Evolutionary conservation across 1,140 invertebrate species (phyloP), one percentile per base, ranked within the genome.

Genomic region (Pygmarrhopalites habei): DNA sequence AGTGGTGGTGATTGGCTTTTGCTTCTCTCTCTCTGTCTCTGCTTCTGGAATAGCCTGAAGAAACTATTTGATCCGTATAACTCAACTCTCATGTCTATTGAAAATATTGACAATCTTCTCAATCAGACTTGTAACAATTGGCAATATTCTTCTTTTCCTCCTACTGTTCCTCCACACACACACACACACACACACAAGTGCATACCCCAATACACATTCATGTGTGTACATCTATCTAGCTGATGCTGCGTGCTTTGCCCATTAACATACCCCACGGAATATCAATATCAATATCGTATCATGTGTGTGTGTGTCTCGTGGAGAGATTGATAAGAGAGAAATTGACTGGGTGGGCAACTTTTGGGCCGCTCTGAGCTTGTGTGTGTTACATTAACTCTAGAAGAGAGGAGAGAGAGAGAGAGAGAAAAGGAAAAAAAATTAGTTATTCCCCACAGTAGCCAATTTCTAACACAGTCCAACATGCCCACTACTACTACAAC

Each of bases 21-120:
- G n/a, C n/a, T n/a, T n/a, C n/a, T n/a, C n/a, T n/a, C n/a, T n/a
- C n/a, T n/a, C n/a, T n/a, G n/a, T n/a, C n/a, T n/a, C n/a, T n/a
- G n/a, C n/a, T n/a, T n/a, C n/a, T n/a, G 7, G 7, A 52, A 52
- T 52, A 26, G 49, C 49, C 49, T 5, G 14, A 52, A 26, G 49
- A 52, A 52, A 29, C 49, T 52, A 47, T 52, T 25, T 4, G 49
- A 25, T 49, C 7, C 46, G 19, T 49, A 49, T 15, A 12, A 19
- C 7, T 7, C 15, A 10, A 17, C 30, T 23, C 56, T 60, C 30
- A 49, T 28, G 19, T 26, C 28, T 30, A 46, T 55, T 58, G 53
- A 65, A 65, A 67, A 67, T 67, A 67, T 67, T 67, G 65, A 67
- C 65, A 67, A 67, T 67, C 65, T 63, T 53, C 58, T 63, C 65